Base-by-base conservation (phyloP, 2,797 vertebrate species). In the Melanotaenia maccullochi region DNA sequence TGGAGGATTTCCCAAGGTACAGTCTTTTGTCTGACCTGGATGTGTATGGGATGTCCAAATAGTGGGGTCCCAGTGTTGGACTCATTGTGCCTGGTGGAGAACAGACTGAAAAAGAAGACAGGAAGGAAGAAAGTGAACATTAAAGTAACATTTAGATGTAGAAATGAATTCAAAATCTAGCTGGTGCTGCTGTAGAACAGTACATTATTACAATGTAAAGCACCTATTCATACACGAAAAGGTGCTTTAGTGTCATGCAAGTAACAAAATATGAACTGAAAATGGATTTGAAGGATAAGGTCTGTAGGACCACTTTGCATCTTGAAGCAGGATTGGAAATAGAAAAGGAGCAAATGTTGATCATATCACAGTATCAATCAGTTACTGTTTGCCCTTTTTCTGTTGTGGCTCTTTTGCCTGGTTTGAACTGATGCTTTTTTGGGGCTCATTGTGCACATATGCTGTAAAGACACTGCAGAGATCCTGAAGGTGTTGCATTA, bases 21-120 rank as follows among this genome's bases (percentile, higher is more conserved):
- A 63, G 74, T 87, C 93, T 94, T 75, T 92, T 95, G 68, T 95
- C 96, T 64, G 93, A 93, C 28, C 67, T 85, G 73, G 79, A 83
- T 0, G 83, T 79, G 78, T 83, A 79, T 0, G 85, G 75, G 30
- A 92, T 66, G 0, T 92, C 89, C 49, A 88, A 60, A 69, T 80
- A 87, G 3, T 85, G 80, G 35, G 65, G 66, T 42, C 49, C 87
- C 25, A 67, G 4, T 4, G 75, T 44, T 40, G 84, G 86, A 52
- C 66, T 89, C 38, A 60, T 35, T 1, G 75, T 18, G 28, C 38
- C 54, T 40, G 78, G 49, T 49, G 84, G 79, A 40, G 76, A 33
- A 28, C 80, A 66, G 24, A 70, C 88, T 89, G 71, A 72, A 16
- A 78, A 40, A 68, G 22, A 40, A 18, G 6, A 65, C 32, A 65